Evolutionary conservation across 2,797 vertebrate species (phyloP).

Genomic region (Tokudaia tokunoshimensis): DNA sequence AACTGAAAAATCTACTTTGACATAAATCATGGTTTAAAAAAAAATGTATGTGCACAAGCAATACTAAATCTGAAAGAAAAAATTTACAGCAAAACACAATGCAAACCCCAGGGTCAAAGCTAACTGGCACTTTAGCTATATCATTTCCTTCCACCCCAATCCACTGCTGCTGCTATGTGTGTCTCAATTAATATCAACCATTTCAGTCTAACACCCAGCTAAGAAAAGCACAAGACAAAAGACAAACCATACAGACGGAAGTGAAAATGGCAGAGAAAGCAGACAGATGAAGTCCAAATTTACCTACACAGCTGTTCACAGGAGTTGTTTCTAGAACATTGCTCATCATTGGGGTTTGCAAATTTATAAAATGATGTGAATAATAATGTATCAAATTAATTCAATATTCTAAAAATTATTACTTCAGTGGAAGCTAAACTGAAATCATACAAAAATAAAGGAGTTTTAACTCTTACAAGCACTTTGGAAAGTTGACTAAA

Average conservation of each 20-base stretch:
- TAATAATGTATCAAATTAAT: background rate
- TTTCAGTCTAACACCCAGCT: background rate
- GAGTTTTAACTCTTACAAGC: background rate
- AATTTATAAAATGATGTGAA: background rate
- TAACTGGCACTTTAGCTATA: background rate
- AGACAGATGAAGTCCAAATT: fast-evolving
- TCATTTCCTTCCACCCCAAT: background rate
- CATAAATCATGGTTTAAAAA: background rate
- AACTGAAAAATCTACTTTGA: conserved; percentile 44
- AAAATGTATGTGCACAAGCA: background rate
- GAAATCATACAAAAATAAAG: background rate
- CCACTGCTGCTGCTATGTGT: background rate
- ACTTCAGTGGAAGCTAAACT: background rate
- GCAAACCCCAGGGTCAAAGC: background rate
- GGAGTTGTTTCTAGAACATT: background rate
- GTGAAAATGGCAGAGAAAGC: fast-evolving
- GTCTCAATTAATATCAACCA: background rate
- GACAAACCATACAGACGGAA: fast-evolving
- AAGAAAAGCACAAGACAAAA: too few relatives aligned
- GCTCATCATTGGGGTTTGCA: background rate
- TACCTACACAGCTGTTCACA: background rate
- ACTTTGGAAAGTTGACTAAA: background rate
- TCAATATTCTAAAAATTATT: background rate
- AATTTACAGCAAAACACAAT: background rate
- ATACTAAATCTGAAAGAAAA: conserved; percentile 33